A percentile compares a stretch with the other conserved stretches of the same genome.
Conservation (phyloP, 2,888 invertebrate species). For the Diplazon laetatorius region DNA sequence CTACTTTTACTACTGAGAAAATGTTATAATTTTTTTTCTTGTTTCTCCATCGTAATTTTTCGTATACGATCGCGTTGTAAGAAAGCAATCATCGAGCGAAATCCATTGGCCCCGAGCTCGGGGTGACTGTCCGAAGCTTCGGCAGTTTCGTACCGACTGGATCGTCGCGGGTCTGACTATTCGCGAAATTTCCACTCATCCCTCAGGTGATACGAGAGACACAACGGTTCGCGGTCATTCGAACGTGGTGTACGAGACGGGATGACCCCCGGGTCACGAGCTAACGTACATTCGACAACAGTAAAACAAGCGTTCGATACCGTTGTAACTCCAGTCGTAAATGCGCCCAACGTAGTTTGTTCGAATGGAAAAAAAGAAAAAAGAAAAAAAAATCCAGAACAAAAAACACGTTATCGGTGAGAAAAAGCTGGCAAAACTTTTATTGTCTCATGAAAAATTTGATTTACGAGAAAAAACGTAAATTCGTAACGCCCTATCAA, state of each 20-base stretch:
- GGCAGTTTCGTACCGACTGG: constrained; percentile 8
- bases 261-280: not conserved
- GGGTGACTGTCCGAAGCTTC: not conserved
- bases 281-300: constrained; percentile 9
- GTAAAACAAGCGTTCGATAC: constrained; percentile 35
- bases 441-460: constrained; percentile 31
- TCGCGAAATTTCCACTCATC: constrained; percentile 25
- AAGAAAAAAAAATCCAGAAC: not conserved
- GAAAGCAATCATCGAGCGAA: constrained; percentile 1
- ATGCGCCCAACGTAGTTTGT: constrained; percentile 9
- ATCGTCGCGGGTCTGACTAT: constrained; percentile 24
- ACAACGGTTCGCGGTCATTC: constrained; percentile 1
- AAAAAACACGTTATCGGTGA: not conserved
- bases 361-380: constrained; percentile 1
- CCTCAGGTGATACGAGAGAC: not conserved
- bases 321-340: constrained; percentile 2
- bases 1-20: no score
- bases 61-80: not conserved
- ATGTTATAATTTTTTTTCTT: no score
- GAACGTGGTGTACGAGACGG: constrained; percentile 5
- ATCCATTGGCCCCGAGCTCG: constrained; percentile 15
- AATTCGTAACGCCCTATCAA: not conserved
- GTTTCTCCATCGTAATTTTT: constrained; percentile 38
- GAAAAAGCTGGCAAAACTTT: constrained; percentile 18
- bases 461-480: constrained; percentile 32